phyloP scores from a whole-genome alignment of 2,113 vertebrate genomes.

The Diadophis punctatus region DNA sequence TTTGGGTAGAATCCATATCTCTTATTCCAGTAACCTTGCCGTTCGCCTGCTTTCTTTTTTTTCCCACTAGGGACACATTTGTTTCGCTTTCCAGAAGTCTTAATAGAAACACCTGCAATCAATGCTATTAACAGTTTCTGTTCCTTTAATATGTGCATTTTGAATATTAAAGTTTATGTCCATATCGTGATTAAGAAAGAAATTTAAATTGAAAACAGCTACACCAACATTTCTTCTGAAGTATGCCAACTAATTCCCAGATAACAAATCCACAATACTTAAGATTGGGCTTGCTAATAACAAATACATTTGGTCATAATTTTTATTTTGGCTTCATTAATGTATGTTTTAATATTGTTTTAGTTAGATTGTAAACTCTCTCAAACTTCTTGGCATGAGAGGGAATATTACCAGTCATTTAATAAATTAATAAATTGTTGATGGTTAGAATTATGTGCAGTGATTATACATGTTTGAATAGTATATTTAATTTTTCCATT shows the following conservation, averaged over 20 bases:
- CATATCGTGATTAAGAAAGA: not conserved
- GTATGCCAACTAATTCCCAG: not conserved
- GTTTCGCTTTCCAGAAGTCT: not conserved
- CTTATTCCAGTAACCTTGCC: conserved; percentile 16
- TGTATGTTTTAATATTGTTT: not conserved
- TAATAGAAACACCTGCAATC: conserved; percentile 4
- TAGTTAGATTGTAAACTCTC: not conserved
- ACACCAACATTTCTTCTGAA: not conserved
- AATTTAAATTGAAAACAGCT: not conserved
- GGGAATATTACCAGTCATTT: not conserved
- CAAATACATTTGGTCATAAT: not conserved
- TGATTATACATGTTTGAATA: not conserved
- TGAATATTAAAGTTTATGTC: not conserved
- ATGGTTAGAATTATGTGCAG: not conserved
- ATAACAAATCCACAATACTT: not conserved
- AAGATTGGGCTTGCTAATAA: not conserved
- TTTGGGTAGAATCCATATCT: conserved; percentile 11
- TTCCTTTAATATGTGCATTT: not conserved
- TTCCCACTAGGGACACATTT: not conserved
- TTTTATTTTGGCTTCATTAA: not conserved
- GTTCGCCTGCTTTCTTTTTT: not conserved
- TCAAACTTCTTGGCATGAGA: not conserved
- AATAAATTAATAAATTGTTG: not conserved
- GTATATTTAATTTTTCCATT: not conserved
- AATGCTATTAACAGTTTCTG: not conserved